These are phyloP conservation scores for Apamea epomidion DNA, from an alignment of 2,888 invertebrate species.

Conservation along the genomic window DNA sequence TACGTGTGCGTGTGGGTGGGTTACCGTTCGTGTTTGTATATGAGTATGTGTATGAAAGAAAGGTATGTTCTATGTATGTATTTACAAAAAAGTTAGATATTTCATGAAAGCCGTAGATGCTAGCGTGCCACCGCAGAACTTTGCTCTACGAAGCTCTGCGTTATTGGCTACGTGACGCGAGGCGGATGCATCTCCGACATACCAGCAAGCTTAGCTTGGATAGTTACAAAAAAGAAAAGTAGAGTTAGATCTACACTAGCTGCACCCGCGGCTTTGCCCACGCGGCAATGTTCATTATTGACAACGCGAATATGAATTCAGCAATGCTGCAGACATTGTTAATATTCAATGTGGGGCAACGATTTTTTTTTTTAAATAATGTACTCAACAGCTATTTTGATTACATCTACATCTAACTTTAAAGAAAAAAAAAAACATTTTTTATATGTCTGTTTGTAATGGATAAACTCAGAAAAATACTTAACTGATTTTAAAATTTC, in stretches of 20 bases:
- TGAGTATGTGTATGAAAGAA: too few relatives aligned
- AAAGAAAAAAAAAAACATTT: too few relatives aligned
- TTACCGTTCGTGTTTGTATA: too few relatives aligned
- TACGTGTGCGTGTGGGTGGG: too few relatives aligned
- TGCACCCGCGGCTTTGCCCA: background rate
- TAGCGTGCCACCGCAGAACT: conserved; percentile 1
- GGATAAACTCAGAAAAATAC: too few relatives aligned
- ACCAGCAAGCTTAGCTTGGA: background rate
- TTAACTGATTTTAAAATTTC: too few relatives aligned
- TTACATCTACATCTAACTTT: too few relatives aligned
- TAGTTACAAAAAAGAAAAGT: background rate
- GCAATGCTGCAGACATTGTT: background rate
- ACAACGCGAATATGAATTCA: background rate
- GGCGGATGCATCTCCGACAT: conserved; percentile 12
- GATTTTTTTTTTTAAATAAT: too few relatives aligned
- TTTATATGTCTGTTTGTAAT: too few relatives aligned
- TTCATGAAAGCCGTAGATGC: conserved; percentile 1
- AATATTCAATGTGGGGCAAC: too few relatives aligned
- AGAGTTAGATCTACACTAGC: background rate
- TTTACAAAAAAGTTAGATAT: background rate
- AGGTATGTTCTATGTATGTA: too few relatives aligned
- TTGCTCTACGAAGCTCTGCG: background rate
- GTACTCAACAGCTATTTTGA: too few relatives aligned
- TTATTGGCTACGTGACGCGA: conserved; percentile 31
- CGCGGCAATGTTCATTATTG: background rate